Percentiles rank a stretch among this genome's conserved stretches.
These are phyloP conservation scores for Thymelicus sylvestris DNA, from an alignment of 2,888 invertebrate species.

Conservation along the genomic window DNA sequence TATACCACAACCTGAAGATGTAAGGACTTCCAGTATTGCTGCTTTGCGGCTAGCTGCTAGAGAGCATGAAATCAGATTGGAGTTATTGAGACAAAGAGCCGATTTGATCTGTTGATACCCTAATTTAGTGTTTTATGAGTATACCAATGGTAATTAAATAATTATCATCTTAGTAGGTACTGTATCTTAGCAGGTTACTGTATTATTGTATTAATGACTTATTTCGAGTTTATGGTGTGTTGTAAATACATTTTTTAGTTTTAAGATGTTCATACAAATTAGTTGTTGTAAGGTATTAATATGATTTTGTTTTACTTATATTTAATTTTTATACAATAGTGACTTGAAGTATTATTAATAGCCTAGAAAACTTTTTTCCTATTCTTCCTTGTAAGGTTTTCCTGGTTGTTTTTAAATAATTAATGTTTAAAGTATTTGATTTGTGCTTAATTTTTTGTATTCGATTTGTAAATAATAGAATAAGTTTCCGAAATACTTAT, in stretches of 20 bases:
- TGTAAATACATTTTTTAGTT: slow-evolving; percentile 11
- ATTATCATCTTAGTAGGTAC: too few relatives aligned
- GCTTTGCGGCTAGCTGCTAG: slow-evolving; percentile 93
- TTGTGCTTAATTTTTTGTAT: not conserved
- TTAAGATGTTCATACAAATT: slow-evolving; percentile 9
- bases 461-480: not conserved
- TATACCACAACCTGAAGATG: slow-evolving; percentile 84
- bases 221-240: not conserved
- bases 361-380: not conserved
- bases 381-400: not conserved
- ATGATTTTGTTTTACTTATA: not conserved
- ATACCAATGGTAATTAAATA: too few relatives aligned
- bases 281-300: not conserved
- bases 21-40: slow-evolving; percentile 94
- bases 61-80: slow-evolving; percentile 94
- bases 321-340: not conserved
- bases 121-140: not conserved
- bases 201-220: not conserved
- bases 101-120: slow-evolving; percentile 71
- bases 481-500: slow-evolving; percentile 8
- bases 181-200: too few relatives aligned
- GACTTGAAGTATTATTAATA: slow-evolving; percentile 1
- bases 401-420: not conserved
- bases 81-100: slow-evolving; percentile 89
- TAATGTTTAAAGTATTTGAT: not conserved